Conservation (phyloP, 2,113 vertebrate species). For the Xiphorhynchus elegans region DNA sequence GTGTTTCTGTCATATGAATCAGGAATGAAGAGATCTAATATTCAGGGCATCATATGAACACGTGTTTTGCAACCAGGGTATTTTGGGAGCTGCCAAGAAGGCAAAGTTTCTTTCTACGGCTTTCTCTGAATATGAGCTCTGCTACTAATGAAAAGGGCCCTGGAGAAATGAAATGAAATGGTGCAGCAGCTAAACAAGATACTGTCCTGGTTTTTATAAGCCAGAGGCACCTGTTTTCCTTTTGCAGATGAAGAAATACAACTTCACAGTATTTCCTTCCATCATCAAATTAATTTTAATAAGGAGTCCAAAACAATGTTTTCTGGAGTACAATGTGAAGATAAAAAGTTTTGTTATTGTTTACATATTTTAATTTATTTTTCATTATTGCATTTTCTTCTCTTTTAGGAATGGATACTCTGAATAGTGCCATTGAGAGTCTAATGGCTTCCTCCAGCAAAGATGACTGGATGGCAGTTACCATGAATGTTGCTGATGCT, state of each 20-base stretch:
- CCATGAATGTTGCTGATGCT: constrained; percentile 94
- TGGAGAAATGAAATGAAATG: neutral
- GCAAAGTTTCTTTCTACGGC: neutral
- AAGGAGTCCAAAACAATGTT: neutral
- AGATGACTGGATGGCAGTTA: constrained; percentile 92
- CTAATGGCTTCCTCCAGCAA: constrained; percentile 85
- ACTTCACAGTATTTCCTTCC: neutral
- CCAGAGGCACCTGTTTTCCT: neutral
- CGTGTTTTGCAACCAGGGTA: neutral
- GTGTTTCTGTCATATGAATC: neutral
- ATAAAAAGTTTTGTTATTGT: neutral
- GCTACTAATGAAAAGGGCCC: neutral
- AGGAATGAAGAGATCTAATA: neutral
- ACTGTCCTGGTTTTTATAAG: neutral
- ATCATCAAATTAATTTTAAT: neutral
- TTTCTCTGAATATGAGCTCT: neutral
- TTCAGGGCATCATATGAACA: neutral
- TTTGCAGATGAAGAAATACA: neutral
- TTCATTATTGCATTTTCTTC: neutral
- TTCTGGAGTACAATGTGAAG: neutral
- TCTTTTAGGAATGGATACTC: constrained; percentile 91
- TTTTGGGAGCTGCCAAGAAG: neutral
- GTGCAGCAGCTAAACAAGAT: neutral
- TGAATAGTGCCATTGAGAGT: constrained; percentile 92
- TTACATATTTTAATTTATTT: neutral